Evolutionary conservation across 2,113 vertebrate genomes (phyloP), one percentile per base, ranked within the genome.

Genomic region (Paracanthobrama guichenoti): DNA sequence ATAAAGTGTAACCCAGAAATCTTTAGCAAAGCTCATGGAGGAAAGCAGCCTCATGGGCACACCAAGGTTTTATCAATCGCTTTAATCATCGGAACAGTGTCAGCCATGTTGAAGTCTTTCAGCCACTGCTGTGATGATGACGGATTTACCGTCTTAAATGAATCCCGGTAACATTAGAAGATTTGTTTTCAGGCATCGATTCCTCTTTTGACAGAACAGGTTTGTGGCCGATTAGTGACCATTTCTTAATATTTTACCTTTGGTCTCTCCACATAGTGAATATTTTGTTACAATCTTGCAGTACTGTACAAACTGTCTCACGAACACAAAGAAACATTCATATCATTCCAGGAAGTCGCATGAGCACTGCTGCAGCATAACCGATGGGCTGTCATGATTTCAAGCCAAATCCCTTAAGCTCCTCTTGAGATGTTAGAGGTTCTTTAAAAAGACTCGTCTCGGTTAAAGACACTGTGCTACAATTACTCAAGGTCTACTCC

Each of bases 331-430:
- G 20, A 69, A 69, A 81, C 66, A 53, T 67, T 78, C 11, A 12
- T 57, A 39, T 78, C 75, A 75, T 16, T 75, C 55, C 9, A 59
- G 53, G 12, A 78, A 78, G 18, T 24, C 2, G 24, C 57, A 60
- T 7, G 59, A 64, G 24, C 42, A 28, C n/a, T 48, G n/a, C 59
- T 46, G 57, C 46, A n/a, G 66, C 48, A 66, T 13, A 71, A 81
- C 78, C 42, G 24, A 46, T 64, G 59, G 59, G 79, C 48, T 55
- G 79, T 81, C 79, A 55, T 81, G 79, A 50, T 48, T 57, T 55
- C 22, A 50, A 81, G 18, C 79, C 79, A 71, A 80, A 67, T 80
- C 78, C 24, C 16, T 80, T 80, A 80, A 57, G 79, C 79, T 81
- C 48, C 66, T 57, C 79, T 81, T 71, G 50, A 81, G 31, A 71